Conservation (phyloP, 2,888 invertebrate species). For the Dasysyrphus albostriatus region DNA sequence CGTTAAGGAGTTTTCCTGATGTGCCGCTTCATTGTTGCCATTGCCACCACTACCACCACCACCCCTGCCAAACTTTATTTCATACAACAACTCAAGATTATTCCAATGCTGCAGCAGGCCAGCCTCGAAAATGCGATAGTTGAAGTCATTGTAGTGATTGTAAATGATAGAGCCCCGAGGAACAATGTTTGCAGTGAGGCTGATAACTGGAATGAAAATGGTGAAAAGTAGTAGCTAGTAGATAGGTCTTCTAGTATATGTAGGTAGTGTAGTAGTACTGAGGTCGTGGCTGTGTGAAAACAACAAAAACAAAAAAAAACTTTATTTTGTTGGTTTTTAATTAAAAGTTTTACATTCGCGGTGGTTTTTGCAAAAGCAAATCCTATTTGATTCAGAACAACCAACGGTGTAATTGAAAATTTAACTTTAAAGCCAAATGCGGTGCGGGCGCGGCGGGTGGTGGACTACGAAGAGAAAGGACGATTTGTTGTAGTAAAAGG, state of each 20-base stretch:
- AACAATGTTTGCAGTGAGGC: conserved; percentile 68
- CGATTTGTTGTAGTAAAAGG: conserved; percentile 15
- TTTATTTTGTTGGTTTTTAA: conserved; percentile 75
- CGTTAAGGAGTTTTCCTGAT: conserved; percentile 51
- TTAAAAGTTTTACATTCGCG: conserved; percentile 67
- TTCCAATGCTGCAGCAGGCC: conserved; percentile 67
- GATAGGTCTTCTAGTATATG: background rate
- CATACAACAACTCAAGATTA: conserved; percentile 58
- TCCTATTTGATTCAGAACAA: conserved; percentile 58
- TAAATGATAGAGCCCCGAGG: conserved; percentile 71
- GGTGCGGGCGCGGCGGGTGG: background rate
- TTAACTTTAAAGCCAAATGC: conserved; percentile 61
- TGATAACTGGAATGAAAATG: conserved; percentile 60
- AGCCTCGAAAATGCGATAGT: conserved; percentile 71
- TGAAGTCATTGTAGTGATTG: conserved; percentile 73
- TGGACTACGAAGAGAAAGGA: background rate
- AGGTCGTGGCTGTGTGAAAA: conserved; percentile 17
- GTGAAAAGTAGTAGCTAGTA: background rate
- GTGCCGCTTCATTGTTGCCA: conserved; percentile 7
- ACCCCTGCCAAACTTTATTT: conserved; percentile 59
- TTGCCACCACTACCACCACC: background rate
- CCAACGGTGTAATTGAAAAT: conserved; percentile 69
- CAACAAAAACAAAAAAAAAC: conserved; percentile 18
- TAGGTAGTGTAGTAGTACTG: background rate
- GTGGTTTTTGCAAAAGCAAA: conserved; percentile 45